Evolutionary conservation across 2,113 vertebrate species (phyloP).

Genomic region (Danio rerio): GRCz12tu NC_133182.1:11647001-11647500

Average conservation of each 20-base stretch:
- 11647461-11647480: not conserved
- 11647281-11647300: constrained; percentile 38
- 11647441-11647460: constrained; percentile 65
- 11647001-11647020: too few relatives aligned
- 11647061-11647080: too few relatives aligned
- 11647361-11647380: constrained; percentile 8
- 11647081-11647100: not conserved
- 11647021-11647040: too few relatives aligned
- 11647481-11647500: constrained; percentile 52
- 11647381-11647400: constrained; percentile 39
- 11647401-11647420: constrained; percentile 28
- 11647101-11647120: not conserved
- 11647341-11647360: constrained; percentile 25
- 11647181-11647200: not conserved
- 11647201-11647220: not conserved
- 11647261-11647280: constrained; percentile 9
- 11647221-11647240: constrained; percentile 30
- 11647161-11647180: not conserved
- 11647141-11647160: not conserved
- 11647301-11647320: constrained; percentile 10
- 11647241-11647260: constrained; percentile 7
- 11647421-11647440: constrained; percentile 49
- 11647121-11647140: not conserved
- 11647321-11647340: constrained; percentile 24
- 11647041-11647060: too few relatives aligned